Percentiles rank a stretch among this genome's conserved stretches.
phyloP scores from a whole-genome alignment of 2,113 vertebrate species.

The Litocranius walleri region DNA sequence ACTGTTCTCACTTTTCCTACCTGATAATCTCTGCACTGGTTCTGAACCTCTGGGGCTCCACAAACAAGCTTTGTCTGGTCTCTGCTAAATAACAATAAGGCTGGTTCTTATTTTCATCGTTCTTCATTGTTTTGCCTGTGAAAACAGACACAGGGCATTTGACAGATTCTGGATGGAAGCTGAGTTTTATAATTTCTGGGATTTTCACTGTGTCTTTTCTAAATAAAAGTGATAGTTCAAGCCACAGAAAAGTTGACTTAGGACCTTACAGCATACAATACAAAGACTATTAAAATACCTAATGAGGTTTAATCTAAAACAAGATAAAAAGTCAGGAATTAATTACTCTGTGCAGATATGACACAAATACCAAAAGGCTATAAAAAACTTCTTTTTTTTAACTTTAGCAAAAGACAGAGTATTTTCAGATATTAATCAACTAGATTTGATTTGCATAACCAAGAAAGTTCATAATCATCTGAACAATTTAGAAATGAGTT shows the following conservation, averaged over 20 bases:
- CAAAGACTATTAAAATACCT: not conserved
- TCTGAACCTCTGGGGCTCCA: not conserved
- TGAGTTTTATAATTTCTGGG: not conserved
- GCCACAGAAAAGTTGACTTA: not conserved
- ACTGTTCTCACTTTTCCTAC: not conserved
- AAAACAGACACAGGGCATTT: not conserved
- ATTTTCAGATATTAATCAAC: not conserved
- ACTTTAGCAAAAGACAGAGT: not conserved
- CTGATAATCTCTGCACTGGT: not conserved
- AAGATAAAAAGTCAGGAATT: constrained; percentile 18
- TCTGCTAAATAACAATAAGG: not conserved
- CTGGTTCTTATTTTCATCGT: not conserved
- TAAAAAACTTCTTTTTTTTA: not conserved
- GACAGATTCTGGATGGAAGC: not conserved
- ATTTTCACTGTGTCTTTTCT: constrained; percentile 4
- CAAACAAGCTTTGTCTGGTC: not conserved
- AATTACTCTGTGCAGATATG: not conserved
- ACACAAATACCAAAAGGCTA: not conserved
- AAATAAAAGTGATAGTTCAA: not conserved
- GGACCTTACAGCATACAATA: not conserved
- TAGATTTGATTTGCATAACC: not conserved
- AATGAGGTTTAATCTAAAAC: not conserved
- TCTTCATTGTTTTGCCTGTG: not conserved
- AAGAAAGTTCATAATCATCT: not conserved
- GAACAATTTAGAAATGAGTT: not conserved